Percentiles rank a stretch among this genome's conserved stretches.
Conservation (phyloP, 2,888 invertebrate genomes). For the Ligdia adustata region DNA sequence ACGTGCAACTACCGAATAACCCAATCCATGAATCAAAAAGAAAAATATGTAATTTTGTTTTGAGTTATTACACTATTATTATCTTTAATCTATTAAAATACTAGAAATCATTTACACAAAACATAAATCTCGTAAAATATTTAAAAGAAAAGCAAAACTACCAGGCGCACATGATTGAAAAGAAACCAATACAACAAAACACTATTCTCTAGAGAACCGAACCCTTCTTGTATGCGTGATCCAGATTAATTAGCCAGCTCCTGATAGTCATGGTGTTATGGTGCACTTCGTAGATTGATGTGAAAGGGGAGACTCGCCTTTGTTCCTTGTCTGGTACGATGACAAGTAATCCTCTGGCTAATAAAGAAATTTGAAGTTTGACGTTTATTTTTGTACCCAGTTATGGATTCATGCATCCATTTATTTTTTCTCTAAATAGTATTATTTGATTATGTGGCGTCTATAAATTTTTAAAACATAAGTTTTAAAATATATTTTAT, state of each 20-base stretch:
- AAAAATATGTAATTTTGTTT: neutral
- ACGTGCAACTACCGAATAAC: too few relatives aligned
- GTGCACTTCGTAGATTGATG: slow-evolving; percentile 44
- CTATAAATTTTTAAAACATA: too few relatives aligned
- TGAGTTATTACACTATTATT: neutral
- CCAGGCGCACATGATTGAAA: neutral
- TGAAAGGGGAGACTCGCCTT: slow-evolving; percentile 35
- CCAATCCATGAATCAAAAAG: too few relatives aligned
- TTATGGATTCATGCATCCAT: too few relatives aligned
- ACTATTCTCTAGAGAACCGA: slow-evolving; percentile 23
- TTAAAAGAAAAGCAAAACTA: neutral
- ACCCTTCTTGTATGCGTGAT: slow-evolving; percentile 30
- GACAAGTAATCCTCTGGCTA: too few relatives aligned
- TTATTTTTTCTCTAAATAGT: too few relatives aligned
- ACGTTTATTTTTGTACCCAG: too few relatives aligned
- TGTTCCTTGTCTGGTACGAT: slow-evolving; percentile 19
- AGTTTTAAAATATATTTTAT: too few relatives aligned
- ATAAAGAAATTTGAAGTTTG: too few relatives aligned
- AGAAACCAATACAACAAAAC: neutral
- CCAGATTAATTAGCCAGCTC: slow-evolving; percentile 69
- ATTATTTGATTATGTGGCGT: too few relatives aligned
- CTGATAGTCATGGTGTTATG: slow-evolving; percentile 54
- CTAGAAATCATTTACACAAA: neutral
- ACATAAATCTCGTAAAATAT: too few relatives aligned
- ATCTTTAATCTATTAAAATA: neutral